Conservation (phyloP, 2,113 vertebrate genomes). For the Brevimyrus niger region DNA sequence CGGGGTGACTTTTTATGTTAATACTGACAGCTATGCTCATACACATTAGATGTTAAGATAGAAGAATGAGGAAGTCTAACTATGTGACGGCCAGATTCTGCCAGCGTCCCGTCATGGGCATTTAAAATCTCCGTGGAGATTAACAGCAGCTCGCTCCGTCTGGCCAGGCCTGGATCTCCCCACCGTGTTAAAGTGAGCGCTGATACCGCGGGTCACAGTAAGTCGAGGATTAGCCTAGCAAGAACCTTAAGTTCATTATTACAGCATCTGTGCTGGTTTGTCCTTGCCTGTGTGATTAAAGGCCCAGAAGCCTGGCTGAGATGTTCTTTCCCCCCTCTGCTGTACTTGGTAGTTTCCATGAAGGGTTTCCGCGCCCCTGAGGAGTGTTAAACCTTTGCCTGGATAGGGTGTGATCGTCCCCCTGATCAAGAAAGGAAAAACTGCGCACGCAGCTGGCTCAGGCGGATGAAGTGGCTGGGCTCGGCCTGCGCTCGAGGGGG, state of each 20-base stretch:
- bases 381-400: not conserved
- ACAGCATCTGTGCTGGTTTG: not conserved
- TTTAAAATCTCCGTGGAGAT: not conserved
- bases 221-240: not conserved
- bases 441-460: not conserved
- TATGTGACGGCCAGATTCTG: not conserved
- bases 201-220: not conserved
- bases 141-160: not conserved
- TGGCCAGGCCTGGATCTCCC: not conserved
- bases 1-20: not conserved
- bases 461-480: conserved; percentile 12
- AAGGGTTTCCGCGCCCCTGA: not conserved
- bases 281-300: not conserved
- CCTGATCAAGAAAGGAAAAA: conserved; percentile 8
- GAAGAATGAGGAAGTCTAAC: not conserved
- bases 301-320: not conserved
- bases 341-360: not conserved
- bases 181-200: not conserved
- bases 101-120: not conserved
- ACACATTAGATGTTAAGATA: not conserved
- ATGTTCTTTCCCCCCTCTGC: not conserved
- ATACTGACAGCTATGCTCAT: not conserved
- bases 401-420: not conserved
- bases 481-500: conserved; percentile 30
- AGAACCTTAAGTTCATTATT: not conserved